Evolutionary conservation across 2,888 invertebrate genomes (phyloP), one percentile per base, ranked within the genome.

Genomic region (Tubulanus polymorphus): DNA sequence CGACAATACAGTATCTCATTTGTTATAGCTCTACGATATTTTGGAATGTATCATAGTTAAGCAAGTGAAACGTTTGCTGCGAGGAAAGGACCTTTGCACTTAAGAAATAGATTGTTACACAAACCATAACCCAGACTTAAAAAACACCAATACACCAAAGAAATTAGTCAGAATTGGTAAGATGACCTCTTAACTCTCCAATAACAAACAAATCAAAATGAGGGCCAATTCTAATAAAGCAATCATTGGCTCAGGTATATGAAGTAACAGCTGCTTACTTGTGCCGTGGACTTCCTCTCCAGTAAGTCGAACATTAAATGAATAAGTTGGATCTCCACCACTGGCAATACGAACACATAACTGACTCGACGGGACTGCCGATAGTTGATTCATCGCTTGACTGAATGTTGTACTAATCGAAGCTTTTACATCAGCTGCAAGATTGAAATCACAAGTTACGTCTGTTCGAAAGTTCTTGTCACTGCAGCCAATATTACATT

Each of bases 281-380:
- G 74, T 74, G 37, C 79, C 79, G 54, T 76, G 75, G 25, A 79
- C 79, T 60, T 79, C 79, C 60, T 79, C 79, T 10, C 79, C 79
- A 1, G 71, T 69, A 48, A 75, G 69, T 46, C 74, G 67, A 27
- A 79, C 76, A 62, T 75, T 76, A 60, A 79, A 73, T 12, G 78
- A 70, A 55, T 77, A 76, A 1, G 75, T 76, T 0, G 79, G 79
- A 57, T 79, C 79, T 0, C 78, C 77, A 0, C 79, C 78, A 59
- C 71, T 70, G 25, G 79, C 76, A 32, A 78, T 67, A 15, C 72
- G 63, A 27, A 79, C 78, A 70, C 77, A 78, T 52, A 79, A 67
- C 65, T 75, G 74, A 55, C 69, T 68, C 0, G 78, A 77, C 12
- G 73, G 69, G 35, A 78, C 64, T 37, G 65, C 62, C 3, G 65